Evolutionary conservation across 2,888 invertebrate genomes (phyloP), one percentile per base, ranked within the genome.

Genomic region (Neoascia interrupta): DNA sequence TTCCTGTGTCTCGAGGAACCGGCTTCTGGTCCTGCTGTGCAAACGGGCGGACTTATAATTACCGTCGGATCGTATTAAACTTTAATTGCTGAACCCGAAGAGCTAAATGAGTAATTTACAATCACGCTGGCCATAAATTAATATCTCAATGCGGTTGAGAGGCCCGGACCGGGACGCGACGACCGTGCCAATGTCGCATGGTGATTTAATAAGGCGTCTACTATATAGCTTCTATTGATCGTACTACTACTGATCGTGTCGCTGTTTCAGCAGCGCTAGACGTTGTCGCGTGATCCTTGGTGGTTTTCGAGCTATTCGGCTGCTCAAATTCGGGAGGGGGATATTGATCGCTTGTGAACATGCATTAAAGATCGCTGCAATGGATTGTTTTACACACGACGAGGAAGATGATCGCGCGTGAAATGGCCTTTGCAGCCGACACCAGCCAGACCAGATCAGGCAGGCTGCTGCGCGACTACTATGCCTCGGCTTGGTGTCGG

Each of bases 341-440:
- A 79, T 61, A 72, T 66, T 66, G 79, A 79, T 73, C 73, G 79
- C 73, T 73, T 79, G 68, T 72, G 72, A 79, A 73, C 79, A 79
- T 79, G 79, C 66, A 79, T 72, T 79, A 66, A 79, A 73, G 79
- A 79, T 79, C 73, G 79, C 66, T 79, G 43, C 53, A 79, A 79
- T 79, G 79, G 79, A 79, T 79, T 73, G 73, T 73, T 79, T 68
- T 72, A 79, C 61, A 68, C 36, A 39, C 34, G 36, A 41, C 10
- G 63, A 41, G 31, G 47, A 11, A 37, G 70, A 60, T 45, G 68
- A 60, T 56, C 54, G 75, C 69, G 56, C 28, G 47, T 45, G 31
- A 47, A 61, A 39, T 61, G 19, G 26, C 18, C 34, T 3, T 13
- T 28, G 34, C 36, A 15, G n/a, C 23, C 41, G 64, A 51, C 43